Base-by-base conservation (phyloP, 2,888 invertebrate species). In the Zaprionus lineosus region DNA sequence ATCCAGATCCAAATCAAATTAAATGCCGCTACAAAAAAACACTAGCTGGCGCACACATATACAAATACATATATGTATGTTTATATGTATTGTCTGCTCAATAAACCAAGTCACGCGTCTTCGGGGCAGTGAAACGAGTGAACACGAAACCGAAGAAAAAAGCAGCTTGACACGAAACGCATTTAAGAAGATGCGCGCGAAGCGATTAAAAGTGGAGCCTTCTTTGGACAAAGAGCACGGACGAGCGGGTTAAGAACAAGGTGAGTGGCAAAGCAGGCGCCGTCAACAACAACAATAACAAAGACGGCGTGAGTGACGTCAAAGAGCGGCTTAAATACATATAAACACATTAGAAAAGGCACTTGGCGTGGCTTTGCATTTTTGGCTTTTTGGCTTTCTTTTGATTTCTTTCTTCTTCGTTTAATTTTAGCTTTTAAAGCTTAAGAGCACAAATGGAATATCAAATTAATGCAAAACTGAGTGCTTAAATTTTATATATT, bases 401-500 rank as follows among this genome's bases (percentile, higher is more conserved):
- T 37, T 58, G 43, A 61, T 52, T 65, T 48, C 34, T 44, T 39
- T 24, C 14, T 39, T 24, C 14, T 52, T 59, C 37, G 28, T 59
- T 74, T 56, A 21, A 60, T 40, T 60, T 48, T 55, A 55, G 73
- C 74, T 73, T 68, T 65, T 33, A 52, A 74, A 74, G 69, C 75
- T 64, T 79, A 82, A 82, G 83, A 79, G 74, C 79, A 83, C 79
- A 65, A 74, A 57, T 64, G 78, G 78, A 59, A 64, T 66, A 65
- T 56, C 39, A 33, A 66, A 59, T 48, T 57, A 24, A 24, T 24
- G 4, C 24, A n/a, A 24, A 8, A 4, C 24, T 2, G n/a, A 6
- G 24, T 24, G 41, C 8, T 28, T 24, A 8, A 21, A 5, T 3
- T 21, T 5, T 21, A 21, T 21, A 21, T 55, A 46, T 50, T 60